Evolutionary conservation across 2,113 vertebrate genomes (phyloP).

Genomic region (Rhadina sibilatrix): DNA sequence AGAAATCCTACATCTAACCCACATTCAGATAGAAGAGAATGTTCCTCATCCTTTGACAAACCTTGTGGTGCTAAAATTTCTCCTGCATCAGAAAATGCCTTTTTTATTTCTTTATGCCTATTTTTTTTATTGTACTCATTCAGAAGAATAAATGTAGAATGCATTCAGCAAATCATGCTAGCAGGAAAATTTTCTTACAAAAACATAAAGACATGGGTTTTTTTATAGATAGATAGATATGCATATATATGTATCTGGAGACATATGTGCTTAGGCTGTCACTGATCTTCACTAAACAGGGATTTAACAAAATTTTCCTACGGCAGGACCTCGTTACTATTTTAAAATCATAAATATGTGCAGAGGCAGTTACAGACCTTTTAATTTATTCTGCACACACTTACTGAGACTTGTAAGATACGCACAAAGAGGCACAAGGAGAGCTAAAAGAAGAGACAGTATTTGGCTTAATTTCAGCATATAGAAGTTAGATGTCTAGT

Average conservation of each 20-base stretch:
- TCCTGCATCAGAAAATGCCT: neutral
- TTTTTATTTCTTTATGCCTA: neutral
- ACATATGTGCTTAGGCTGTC: neutral
- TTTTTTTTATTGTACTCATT: neutral
- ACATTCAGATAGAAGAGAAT: neutral
- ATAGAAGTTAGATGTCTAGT: neutral
- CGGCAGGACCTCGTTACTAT: neutral
- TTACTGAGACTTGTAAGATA: neutral
- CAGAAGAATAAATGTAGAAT: neutral
- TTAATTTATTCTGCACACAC: neutral
- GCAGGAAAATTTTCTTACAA: neutral
- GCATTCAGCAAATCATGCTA: neutral
- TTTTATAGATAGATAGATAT: neutral
- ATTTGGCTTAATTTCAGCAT: neutral
- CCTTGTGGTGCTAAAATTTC: neutral
- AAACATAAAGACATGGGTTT: neutral
- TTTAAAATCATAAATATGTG: neutral
- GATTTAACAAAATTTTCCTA: neutral
- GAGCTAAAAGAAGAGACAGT: neutral
- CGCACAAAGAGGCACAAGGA: neutral
- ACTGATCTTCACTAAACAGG: neutral
- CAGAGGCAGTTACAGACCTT: neutral
- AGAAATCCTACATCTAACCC: neutral
- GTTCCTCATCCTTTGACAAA: neutral
- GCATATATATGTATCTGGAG: neutral